Evolutionary conservation across 2,113 vertebrate species (phyloP).

Genomic region (Oenanthe oenanthe): DNA sequence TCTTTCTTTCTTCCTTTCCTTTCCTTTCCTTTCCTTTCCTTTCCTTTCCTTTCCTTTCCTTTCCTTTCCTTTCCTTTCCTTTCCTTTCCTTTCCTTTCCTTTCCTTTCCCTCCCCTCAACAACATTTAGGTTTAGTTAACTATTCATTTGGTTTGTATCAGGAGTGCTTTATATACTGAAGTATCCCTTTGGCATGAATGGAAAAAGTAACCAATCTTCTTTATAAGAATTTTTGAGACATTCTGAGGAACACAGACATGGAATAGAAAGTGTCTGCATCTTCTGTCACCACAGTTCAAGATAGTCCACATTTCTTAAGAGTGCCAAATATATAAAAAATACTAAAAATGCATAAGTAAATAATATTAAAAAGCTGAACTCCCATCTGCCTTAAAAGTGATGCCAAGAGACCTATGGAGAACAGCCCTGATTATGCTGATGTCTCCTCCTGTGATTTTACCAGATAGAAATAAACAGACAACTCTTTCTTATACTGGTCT

Average conservation of each 20-base stretch:
- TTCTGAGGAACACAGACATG: not conserved
- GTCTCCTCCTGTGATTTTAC: not conserved
- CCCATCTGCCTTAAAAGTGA: not conserved
- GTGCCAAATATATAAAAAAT: not conserved
- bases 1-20: too few species aligned
- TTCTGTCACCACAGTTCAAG: not conserved
- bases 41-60: too few species aligned
- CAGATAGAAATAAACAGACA: not conserved
- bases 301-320: not conserved
- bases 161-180: not conserved
- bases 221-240: not conserved
- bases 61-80: too few species aligned
- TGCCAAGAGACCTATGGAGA: not conserved
- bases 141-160: not conserved
- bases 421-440: not conserved
- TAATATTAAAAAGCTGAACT: not conserved
- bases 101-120: not conserved
- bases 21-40: too few species aligned
- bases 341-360: not conserved
- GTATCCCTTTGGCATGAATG: not conserved
- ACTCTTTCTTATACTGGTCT: not conserved
- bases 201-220: not conserved
- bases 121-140: not conserved
- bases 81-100: too few species aligned
- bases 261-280: not conserved